Base-by-base conservation (phyloP, 2,888 invertebrate species). In the Diloba caeruleocephala region DNA sequence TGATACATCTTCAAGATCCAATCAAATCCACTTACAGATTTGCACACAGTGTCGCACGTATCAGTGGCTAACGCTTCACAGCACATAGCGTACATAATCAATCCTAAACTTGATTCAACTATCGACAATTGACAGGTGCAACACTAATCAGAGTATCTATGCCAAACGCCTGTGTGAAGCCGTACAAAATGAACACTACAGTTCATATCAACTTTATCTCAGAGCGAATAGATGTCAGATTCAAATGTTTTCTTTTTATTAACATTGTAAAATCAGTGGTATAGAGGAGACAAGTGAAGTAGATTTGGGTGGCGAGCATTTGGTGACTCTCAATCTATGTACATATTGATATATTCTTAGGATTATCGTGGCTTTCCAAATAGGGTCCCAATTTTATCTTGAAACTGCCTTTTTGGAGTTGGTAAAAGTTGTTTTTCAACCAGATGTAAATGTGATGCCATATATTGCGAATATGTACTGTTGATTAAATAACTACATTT, bases 51-150 rank as follows among this genome's bases (percentile, higher is more conserved):
- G 46, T 48, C 57, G 51, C 45, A 55, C 41, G 29, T 59, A 66
- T 71, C 73, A 0, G 49, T 13, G 4, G 4, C 0, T 62, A 61
- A 76, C 78, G 71, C 81, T 76, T 72, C 73, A 76, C 38, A 54
- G 80, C 71, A 74, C 74, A 71, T 69, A 64, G 71, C 82, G 80
- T 79, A 83, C 85, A 82, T 84, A 84, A 88, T 82, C 75, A 81
- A 78, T 59, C 51, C 42, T 44, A 28, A 51, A 58, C 71, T 78
- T 77, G 78, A 84, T 81, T 84, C 74, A 70, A 83, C 84, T 78
- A 79, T 83, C 81, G 82, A 81, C 74, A 63, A 60, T 68, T 60
- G 63, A 65, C 74, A 56, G 69, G 73, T 60, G 64, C 88, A 79
- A 9, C 88, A 84, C 87, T 87, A 86, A 84, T 83, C 80, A 71